phyloP scores from a whole-genome alignment of 2,113 vertebrate genomes.

The Eulemur macaco region DNA sequence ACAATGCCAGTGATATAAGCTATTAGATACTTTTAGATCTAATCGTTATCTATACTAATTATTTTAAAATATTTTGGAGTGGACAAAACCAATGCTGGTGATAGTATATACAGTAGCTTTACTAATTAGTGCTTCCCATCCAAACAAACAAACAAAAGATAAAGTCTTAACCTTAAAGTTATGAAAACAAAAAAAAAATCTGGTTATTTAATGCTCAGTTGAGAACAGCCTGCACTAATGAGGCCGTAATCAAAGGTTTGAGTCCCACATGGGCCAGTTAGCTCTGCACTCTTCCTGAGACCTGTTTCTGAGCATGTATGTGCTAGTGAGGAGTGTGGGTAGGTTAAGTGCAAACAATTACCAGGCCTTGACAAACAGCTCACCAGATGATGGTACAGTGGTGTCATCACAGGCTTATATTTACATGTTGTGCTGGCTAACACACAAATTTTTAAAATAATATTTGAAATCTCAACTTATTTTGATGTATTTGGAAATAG shows the following conservation, averaged over 20 bases:
- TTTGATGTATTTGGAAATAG: conserved; percentile 1
- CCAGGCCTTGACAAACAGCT: neutral
- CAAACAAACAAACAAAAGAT: neutral
- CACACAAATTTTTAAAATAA: neutral
- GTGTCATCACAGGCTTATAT: neutral
- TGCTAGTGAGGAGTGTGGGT: neutral
- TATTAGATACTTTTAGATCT: neutral
- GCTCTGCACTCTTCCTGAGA: neutral
- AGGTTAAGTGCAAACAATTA: neutral
- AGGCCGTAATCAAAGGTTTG: neutral
- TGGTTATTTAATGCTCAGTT: neutral
- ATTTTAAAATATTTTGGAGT: neutral
- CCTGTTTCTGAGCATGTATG: neutral
- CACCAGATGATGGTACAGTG: no score
- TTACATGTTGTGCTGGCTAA: neutral
- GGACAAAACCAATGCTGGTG: neutral
- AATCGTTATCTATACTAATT: neutral
- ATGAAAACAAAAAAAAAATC: neutral
- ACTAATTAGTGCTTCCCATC: neutral
- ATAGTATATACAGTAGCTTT: neutral
- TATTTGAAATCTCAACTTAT: conserved; percentile 24
- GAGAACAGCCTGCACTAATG: neutral
- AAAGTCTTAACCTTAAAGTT: neutral
- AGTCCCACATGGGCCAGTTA: neutral
- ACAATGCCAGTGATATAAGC: neutral